These are phyloP conservation scores for Calephelis nemesis DNA, from an alignment of 1,140 invertebrate species.

Conservation along the genomic window DNA sequence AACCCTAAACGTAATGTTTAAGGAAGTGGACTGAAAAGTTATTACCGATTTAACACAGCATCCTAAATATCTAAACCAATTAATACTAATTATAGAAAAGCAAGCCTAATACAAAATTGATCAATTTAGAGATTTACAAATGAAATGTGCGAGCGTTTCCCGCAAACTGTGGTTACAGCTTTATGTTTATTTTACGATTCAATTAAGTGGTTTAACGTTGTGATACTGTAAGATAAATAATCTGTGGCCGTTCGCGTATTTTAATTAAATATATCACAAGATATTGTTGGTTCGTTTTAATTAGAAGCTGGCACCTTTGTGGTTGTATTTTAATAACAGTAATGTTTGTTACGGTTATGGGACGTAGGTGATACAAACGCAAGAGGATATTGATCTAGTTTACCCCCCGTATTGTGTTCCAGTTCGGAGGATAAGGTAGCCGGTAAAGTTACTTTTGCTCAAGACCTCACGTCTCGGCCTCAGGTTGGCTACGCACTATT, in stretches of 20 bases:
- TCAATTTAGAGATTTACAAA: conserved; percentile 1
- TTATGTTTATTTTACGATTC: conserved; percentile 2
- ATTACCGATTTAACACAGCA: too few species aligned
- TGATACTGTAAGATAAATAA: conserved; percentile 4
- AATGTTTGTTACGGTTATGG: too few species aligned
- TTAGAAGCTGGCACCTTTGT: neutral
- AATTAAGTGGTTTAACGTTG: neutral
- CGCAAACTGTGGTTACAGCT: neutral
- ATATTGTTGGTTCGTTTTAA: neutral
- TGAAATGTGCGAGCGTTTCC: neutral
- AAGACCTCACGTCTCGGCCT: too few species aligned
- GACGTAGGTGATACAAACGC: too few species aligned
- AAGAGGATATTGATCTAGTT: too few species aligned
- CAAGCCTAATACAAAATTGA: neutral
- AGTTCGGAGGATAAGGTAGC: too few species aligned
- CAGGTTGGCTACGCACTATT: too few species aligned
- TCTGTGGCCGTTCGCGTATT: conserved; percentile 1
- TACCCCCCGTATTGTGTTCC: too few species aligned
- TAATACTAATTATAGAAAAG: neutral
- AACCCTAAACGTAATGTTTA: too few species aligned
- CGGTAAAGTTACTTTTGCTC: too few species aligned
- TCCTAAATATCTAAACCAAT: neutral
- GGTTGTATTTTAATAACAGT: too few species aligned
- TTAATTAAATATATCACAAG: conserved; percentile 1
- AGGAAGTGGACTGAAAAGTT: too few species aligned